Conservation (phyloP, 2,113 vertebrate species). For the Scartelaos histophorus region DNA sequence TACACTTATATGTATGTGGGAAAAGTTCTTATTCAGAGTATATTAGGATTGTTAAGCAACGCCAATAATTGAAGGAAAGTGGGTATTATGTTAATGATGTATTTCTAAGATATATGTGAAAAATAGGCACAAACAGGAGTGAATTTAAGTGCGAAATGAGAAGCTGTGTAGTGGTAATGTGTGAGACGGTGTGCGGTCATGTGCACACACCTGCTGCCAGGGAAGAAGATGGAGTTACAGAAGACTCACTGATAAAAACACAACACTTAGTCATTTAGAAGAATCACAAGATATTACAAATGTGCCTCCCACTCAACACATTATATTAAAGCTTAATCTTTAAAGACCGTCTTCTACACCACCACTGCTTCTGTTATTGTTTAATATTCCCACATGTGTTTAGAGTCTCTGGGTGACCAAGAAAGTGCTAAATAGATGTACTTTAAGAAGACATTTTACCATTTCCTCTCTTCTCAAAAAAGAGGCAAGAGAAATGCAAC, state of each 20-base stretch:
- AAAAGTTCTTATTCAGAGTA: no score
- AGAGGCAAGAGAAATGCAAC: not conserved
- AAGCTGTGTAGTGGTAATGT: not conserved
- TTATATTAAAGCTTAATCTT: not conserved
- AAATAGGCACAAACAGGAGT: not conserved
- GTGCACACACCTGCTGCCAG: slow-evolving; percentile 77
- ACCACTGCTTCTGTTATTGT: not conserved
- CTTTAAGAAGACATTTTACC: not conserved
- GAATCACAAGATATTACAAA: slow-evolving; percentile 2
- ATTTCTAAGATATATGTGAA: no score
- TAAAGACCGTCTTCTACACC: not conserved
- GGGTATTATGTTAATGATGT: not conserved
- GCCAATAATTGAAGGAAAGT: not conserved
- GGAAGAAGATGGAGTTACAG: slow-evolving; percentile 86
- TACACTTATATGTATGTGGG: no score
- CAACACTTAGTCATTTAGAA: not conserved
- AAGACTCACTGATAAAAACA: slow-evolving; percentile 65
- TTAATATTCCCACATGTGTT: not conserved
- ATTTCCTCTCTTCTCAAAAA: not conserved
- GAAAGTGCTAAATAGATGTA: not conserved
- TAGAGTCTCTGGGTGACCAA: not conserved
- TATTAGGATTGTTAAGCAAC: not conserved
- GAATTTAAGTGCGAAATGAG: not conserved
- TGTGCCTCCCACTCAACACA: slow-evolving; percentile 1
- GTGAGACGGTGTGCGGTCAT: not conserved